phyloP scores from a whole-genome alignment of 2,797 vertebrate genomes.

The Thamnophis elegans region DNA sequence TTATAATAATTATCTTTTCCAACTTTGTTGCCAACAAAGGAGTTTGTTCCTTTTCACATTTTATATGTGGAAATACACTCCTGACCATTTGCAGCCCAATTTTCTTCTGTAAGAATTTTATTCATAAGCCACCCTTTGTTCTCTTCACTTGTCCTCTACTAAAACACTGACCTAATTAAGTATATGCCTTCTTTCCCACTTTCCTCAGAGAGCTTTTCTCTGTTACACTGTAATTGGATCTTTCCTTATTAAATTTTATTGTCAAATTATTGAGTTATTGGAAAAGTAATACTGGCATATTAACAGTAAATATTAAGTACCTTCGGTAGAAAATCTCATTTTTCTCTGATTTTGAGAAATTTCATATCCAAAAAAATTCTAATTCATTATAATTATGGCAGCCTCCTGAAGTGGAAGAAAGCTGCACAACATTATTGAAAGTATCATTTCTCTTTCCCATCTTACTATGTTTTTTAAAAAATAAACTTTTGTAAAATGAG shows the following conservation, averaged over 20 bases:
- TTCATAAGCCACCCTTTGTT: not conserved
- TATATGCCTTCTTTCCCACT: not conserved
- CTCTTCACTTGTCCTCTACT: not conserved
- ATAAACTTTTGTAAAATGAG: not conserved
- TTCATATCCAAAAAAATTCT: not conserved
- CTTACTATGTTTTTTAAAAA: not conserved
- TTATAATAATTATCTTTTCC: not conserved
- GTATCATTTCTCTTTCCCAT: not conserved
- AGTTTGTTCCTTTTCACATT: not conserved
- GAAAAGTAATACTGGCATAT: not conserved
- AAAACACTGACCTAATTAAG: not conserved
- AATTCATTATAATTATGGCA: not conserved
- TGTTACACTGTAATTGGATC: not conserved
- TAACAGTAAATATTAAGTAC: not conserved
- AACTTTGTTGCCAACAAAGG: not conserved
- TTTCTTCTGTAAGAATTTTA: not conserved
- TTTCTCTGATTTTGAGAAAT: not conserved
- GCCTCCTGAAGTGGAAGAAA: not conserved
- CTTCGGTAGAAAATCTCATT: not conserved
- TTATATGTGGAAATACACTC: not conserved
- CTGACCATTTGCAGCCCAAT: not conserved
- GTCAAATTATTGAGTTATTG: not conserved
- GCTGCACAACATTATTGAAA: not conserved
- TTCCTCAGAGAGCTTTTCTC: not conserved
- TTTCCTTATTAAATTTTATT: not conserved